Evolutionary conservation across 2,888 invertebrate species (phyloP).

Genomic region (Allacma fusca): DNA sequence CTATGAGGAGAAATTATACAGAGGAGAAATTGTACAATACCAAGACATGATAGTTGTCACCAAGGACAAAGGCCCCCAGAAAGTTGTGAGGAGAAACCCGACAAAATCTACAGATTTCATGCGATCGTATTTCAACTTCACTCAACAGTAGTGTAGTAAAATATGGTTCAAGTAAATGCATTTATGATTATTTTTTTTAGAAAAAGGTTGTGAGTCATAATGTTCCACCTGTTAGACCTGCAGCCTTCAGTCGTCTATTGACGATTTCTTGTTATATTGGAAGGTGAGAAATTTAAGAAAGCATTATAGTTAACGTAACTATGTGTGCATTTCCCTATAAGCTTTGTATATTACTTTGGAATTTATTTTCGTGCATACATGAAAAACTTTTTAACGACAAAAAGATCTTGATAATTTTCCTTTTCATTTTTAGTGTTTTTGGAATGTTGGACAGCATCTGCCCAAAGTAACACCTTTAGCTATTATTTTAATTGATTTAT

Average conservation of each 20-base stretch:
- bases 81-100: slow-evolving; percentile 27
- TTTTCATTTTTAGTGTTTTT: slow-evolving; percentile 42
- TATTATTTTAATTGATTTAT: no score
- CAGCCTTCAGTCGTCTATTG: slow-evolving; percentile 50
- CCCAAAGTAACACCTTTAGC: slow-evolving; percentile 45
- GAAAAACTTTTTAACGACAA: neutral
- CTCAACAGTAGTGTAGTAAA: neutral
- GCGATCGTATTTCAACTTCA: neutral
- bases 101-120: no score
- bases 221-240: slow-evolving; percentile 31
- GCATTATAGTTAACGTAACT: no score
- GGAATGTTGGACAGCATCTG: slow-evolving; percentile 50
- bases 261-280: slow-evolving; percentile 46
- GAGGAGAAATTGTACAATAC: slow-evolving; percentile 28
- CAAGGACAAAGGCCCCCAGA: slow-evolving; percentile 27
- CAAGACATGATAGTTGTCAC: slow-evolving; percentile 20
- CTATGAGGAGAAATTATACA: slow-evolving; percentile 16
- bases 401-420: neutral
- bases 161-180: no score
- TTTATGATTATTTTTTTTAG: no score
- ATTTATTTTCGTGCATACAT: no score
- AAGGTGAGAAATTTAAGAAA: slow-evolving; percentile 22
- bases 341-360: no score
- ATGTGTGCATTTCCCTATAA: slow-evolving; percentile 40
- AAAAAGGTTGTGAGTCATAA: neutral